Conservation (phyloP, 2,113 vertebrate genomes). For the Stigmatopora argus region DNA sequence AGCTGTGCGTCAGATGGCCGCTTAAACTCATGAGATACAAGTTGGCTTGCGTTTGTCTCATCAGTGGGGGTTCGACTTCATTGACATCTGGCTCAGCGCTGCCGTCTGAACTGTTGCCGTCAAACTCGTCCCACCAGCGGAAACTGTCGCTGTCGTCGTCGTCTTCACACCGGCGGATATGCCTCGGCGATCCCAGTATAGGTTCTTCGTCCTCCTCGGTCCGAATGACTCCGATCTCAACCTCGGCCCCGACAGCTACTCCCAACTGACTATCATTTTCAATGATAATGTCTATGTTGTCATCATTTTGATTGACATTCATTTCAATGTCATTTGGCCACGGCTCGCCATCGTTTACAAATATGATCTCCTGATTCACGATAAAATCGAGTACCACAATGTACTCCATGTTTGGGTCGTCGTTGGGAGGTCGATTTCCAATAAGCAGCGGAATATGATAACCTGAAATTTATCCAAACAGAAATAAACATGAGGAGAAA, state of each 20-base stretch:
- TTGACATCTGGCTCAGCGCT: neutral
- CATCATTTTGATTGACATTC: neutral
- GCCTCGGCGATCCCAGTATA: neutral
- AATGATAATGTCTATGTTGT: neutral
- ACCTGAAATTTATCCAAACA: conserved; percentile 1
- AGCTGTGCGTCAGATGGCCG: neutral
- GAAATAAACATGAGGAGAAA: neutral
- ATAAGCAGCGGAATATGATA: neutral
- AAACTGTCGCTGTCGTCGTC: neutral
- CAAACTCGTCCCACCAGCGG: conserved; percentile 4
- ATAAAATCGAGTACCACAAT: neutral
- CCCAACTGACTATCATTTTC: neutral
- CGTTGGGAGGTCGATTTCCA: neutral
- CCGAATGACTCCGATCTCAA: neutral
- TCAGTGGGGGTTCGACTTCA: neutral
- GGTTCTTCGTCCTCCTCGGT: neutral
- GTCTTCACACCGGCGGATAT: neutral
- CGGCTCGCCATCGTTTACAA: neutral
- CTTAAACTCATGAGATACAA: neutral
- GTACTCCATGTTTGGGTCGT: neutral
- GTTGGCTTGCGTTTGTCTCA: neutral
- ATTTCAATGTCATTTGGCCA: neutral
- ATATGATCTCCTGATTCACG: conserved; percentile 5
- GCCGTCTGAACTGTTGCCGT: conserved; percentile 5
- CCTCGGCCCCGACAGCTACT: conserved; percentile 2